phyloP scores from a whole-genome alignment of 2,113 vertebrate species.

The Aphyosemion australe region DNA sequence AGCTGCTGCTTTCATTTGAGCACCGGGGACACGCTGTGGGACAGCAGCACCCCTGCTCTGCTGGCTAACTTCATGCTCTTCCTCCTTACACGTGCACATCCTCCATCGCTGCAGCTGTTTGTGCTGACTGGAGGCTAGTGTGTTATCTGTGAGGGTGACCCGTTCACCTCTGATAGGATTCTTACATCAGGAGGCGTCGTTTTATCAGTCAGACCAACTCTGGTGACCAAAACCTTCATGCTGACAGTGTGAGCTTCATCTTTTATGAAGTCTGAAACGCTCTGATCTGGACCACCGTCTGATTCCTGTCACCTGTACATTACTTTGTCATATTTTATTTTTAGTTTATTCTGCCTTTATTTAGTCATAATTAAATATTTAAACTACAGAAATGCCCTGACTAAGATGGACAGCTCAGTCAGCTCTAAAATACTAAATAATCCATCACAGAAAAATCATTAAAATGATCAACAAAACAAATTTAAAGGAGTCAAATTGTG shows the following conservation, averaged over 20 bases:
- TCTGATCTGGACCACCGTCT: no score
- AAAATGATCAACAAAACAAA: no score
- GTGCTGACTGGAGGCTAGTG: slow-evolving; percentile 1
- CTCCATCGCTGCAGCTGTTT: slow-evolving; percentile 16
- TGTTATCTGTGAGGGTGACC: slow-evolving; percentile 1
- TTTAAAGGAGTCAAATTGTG: no score
- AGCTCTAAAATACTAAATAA: no score
- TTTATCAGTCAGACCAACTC: background rate
- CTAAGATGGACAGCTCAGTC: no score
- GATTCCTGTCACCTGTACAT: no score
- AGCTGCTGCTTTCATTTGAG: slow-evolving; percentile 21
- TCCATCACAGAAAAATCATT: no score
- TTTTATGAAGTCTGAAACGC: no score
- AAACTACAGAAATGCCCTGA: no score
- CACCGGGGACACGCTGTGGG: slow-evolving; percentile 39
- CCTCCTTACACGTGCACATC: slow-evolving; percentile 41
- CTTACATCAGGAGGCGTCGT: background rate
- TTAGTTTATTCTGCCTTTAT: no score
- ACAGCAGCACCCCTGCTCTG: slow-evolving; percentile 21
- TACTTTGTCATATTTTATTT: no score
- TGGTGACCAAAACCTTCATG: background rate
- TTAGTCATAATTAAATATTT: no score
- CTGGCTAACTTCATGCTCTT: slow-evolving; percentile 13
- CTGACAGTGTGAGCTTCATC: background rate
- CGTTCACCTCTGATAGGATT: background rate